These are phyloP conservation scores for Heterohyrax brucei DNA, from an alignment of 2,797 vertebrate genomes.

Conservation along the genomic window DNA sequence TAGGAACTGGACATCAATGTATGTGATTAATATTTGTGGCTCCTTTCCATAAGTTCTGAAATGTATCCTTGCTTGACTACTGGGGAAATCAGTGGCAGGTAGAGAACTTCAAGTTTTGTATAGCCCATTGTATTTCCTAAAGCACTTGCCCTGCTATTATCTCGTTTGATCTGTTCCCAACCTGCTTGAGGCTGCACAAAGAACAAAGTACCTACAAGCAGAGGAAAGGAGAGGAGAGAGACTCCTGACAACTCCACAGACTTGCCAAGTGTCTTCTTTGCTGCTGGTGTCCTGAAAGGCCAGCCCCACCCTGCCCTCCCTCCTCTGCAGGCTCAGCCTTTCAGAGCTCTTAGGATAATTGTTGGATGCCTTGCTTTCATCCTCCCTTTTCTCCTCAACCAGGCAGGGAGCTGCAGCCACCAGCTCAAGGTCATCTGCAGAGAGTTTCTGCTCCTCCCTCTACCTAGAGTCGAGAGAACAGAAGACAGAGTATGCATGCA, in stretches of 20 bases:
- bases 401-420: background rate
- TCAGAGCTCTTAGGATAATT: background rate
- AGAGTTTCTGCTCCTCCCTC: background rate
- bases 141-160: slow-evolving; percentile 21
- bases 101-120: slow-evolving; percentile 1
- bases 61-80: slow-evolving; percentile 15
- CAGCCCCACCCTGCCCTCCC: background rate
- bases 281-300: background rate
- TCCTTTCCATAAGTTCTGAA: slow-evolving; percentile 50
- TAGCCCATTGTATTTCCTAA: slow-evolving; percentile 40
- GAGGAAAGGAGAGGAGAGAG: background rate
- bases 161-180: slow-evolving; percentile 49
- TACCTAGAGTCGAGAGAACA: background rate
- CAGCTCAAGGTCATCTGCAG: slow-evolving; percentile 15
- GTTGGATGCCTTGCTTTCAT: background rate
- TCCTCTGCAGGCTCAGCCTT: background rate
- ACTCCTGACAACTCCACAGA: background rate
- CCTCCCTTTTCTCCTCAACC: background rate
- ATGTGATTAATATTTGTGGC: slow-evolving; percentile 61
- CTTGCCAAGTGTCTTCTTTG: background rate
- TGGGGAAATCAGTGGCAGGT: slow-evolving; percentile 56
- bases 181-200: background rate
- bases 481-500: rapidly evolving
- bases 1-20: background rate
- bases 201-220: background rate